phyloP scores from a whole-genome alignment of 2,113 vertebrate species.

The Gavia stellata region DNA sequence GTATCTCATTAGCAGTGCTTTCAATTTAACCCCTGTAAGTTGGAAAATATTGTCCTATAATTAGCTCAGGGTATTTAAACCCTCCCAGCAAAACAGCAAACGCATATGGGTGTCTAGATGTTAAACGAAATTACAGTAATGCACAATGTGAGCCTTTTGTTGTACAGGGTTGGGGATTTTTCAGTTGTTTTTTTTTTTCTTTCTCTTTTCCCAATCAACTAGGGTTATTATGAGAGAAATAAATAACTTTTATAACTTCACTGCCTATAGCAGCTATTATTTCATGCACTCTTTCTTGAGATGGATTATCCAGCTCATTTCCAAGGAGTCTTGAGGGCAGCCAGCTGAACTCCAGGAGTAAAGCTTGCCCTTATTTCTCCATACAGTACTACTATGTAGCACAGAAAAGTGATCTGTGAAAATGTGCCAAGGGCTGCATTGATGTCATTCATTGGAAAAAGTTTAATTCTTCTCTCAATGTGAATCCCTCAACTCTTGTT shows the following conservation, averaged over 20 bases:
- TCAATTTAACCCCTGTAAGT: conserved; percentile 43
- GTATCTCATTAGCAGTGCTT: conserved; percentile 38
- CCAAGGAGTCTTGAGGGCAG: background rate
- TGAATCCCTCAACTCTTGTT: background rate
- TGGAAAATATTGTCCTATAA: conserved; percentile 49
- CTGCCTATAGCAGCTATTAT: conserved; percentile 10
- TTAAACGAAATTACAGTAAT: conserved; percentile 28
- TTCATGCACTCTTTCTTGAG: conserved; percentile 16
- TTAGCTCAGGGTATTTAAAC: conserved; percentile 49
- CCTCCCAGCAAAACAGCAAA: conserved; percentile 30
- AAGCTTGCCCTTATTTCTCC: conserved; percentile 3
- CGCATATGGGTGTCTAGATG: conserved; percentile 8
- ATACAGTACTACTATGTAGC: background rate
- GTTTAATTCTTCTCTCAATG: background rate
- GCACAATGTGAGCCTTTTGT: background rate
- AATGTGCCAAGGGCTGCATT: background rate
- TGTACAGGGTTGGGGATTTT: background rate
- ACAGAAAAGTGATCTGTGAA: conserved; percentile 9
- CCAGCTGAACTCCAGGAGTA: background rate
- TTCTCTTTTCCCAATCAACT: background rate
- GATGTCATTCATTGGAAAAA: background rate
- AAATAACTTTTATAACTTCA: conserved; percentile 44
- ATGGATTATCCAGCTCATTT: conserved; percentile 19
- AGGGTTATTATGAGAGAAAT: conserved; percentile 16
- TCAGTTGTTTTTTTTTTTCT: background rate